Conservation (phyloP, 2,113 vertebrate species). For the Megaleporinus macrocephalus region DNA sequence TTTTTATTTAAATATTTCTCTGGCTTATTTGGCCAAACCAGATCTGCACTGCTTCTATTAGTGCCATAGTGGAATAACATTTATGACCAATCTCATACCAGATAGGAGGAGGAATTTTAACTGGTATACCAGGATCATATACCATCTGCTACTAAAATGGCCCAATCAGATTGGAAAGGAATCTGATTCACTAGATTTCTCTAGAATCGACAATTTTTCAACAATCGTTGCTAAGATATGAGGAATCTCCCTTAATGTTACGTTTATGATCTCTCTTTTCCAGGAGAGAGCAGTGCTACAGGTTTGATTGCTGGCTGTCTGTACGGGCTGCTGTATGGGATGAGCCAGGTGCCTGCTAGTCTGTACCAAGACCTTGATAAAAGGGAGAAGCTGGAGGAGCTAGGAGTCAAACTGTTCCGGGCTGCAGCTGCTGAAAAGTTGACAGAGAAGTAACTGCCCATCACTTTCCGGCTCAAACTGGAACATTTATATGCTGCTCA, state of each 20-base stretch:
- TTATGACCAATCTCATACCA: too few species aligned
- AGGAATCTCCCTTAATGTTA: not conserved
- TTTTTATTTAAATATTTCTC: too few species aligned
- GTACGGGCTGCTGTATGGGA: slow-evolving; percentile 88
- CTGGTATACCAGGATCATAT: too few species aligned
- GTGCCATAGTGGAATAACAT: too few species aligned
- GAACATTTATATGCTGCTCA: slow-evolving; percentile 52
- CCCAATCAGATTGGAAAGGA: too few species aligned
- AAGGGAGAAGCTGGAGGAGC: slow-evolving; percentile 79
- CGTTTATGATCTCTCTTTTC: not conserved
- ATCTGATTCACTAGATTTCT: too few species aligned
- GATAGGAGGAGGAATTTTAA: too few species aligned
- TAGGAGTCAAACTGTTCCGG: slow-evolving; percentile 85
- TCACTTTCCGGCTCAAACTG: slow-evolving; percentile 61
- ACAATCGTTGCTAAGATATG: not conserved
- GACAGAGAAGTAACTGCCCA: slow-evolving; percentile 72
- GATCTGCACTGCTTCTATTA: too few species aligned
- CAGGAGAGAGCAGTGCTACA: slow-evolving; percentile 91
- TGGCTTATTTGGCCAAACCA: too few species aligned
- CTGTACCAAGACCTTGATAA: slow-evolving; percentile 88
- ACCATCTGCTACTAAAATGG: too few species aligned
- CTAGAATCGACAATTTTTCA: too few species aligned
- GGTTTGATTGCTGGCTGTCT: slow-evolving; percentile 92
- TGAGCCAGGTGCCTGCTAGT: slow-evolving; percentile 80
- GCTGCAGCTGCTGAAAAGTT: slow-evolving; percentile 88